Base-by-base conservation (phyloP, 2,113 vertebrate species). In the Sander vitreus region DNA sequence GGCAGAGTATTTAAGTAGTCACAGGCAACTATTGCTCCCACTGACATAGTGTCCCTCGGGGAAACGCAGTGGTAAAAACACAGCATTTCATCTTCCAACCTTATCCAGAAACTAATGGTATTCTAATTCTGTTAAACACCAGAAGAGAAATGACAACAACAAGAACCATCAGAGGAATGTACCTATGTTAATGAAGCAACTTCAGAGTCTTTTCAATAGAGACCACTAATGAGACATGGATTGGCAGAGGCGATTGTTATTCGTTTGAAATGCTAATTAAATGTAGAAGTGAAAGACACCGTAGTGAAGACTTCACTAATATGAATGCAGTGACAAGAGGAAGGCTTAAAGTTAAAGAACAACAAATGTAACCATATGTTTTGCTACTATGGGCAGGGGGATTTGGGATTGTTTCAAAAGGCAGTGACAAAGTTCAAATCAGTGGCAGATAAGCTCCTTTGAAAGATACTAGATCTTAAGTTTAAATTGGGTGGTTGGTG, bases 231-330 rank as follows among this genome's bases (percentile, higher is more conserved):
- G 91, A 95, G 94, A 90, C 82, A 48, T 45, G 85, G 85, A 85
- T 86, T 86, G 90, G 88, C 88, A 87, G 72, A 67, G 89, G 91
- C 89, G 87, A 93, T 88, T 90, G 86, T 87, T 85, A 73, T 78
- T 76, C 68, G 85, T 95, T 95, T 95, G 95, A 95, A 94, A 93
- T 95, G 92, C 90, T 92, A 96, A 96, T 96, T 89, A 89, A 80
- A 90, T 88, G 63, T 85, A 80, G 85, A 84, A 87, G 81, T 77
- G 59, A 91, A 92, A 83, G 83, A 91, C 68, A 62, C 69, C 74
- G 54, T 33, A 84, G 71, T 45, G 63, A 87, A 84, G 70, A 65
- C 68, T 85, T 48, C 23, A 2, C 57, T 73, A 65, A 75, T 81
- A 81, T 33, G 68, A 80, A 73, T 6, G 23, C 12, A 84, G 45